Percentiles rank a stretch among this genome's conserved stretches.
Evolutionary conservation across 2,888 invertebrate species (phyloP).

Genomic region (Amaurobius ferox): DNA sequence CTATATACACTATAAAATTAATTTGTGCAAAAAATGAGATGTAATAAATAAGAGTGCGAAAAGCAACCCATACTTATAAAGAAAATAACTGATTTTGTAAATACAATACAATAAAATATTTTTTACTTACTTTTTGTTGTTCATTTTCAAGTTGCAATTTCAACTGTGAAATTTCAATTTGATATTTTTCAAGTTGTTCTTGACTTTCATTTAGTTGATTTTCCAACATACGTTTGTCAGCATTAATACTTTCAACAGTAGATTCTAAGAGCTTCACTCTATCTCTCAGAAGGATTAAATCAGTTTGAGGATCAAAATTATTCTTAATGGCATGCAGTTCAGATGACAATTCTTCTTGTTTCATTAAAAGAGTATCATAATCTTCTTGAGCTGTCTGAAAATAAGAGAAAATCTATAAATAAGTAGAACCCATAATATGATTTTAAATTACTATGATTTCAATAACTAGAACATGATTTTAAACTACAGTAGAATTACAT

Average conservation of each 20-base stretch:
- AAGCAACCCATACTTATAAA: too few relatives aligned
- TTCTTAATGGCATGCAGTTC: constrained; percentile 84
- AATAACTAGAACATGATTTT: too few relatives aligned
- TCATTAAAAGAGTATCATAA: constrained; percentile 84
- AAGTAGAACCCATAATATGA: too few relatives aligned
- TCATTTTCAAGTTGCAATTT: constrained; percentile 89
- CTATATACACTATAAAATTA: too few relatives aligned
- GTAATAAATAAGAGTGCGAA: too few relatives aligned
- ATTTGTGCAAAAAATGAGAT: too few relatives aligned
- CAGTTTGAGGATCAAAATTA: constrained; percentile 80
- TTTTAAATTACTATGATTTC: too few relatives aligned
- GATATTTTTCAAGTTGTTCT: constrained; percentile 85
- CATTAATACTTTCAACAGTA: constrained; percentile 85
- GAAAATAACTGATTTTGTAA: too few relatives aligned
- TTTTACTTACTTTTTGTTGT: constrained; percentile 88
- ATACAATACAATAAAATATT: too few relatives aligned
- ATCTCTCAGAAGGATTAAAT: constrained; percentile 84
- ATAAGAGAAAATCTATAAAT: too few relatives aligned
- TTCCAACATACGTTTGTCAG: constrained; percentile 86
- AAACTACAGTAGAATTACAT: too few relatives aligned
- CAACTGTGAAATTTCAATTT: constrained; percentile 88
- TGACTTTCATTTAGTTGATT: constrained; percentile 82
- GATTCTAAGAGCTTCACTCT: constrained; percentile 84
- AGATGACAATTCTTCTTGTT: constrained; percentile 87
- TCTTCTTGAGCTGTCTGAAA: constrained; percentile 86